A percentile compares a stretch with the other conserved stretches of the same genome.
phyloP scores from a whole-genome alignment of 2,113 vertebrate genomes.

The Phaethornis superciliosus region DNA sequence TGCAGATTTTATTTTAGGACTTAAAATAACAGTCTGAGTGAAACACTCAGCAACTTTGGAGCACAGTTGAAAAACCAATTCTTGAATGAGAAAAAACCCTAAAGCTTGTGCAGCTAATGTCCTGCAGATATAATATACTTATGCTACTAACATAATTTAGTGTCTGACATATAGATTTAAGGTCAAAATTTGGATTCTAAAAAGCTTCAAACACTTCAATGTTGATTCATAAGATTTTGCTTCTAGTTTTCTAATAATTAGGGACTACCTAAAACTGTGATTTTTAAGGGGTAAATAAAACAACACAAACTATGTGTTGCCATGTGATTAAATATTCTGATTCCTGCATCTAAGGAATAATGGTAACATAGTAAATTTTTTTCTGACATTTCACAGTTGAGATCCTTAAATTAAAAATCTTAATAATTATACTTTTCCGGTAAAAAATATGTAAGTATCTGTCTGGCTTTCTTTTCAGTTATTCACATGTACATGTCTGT shows the following conservation, averaged over 20 bases:
- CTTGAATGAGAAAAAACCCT: neutral
- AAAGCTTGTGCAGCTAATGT: neutral
- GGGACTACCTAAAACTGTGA: fast-evolving
- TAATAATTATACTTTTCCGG: neutral
- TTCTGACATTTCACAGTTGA: neutral
- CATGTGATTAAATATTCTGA: neutral
- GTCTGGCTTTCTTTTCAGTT: neutral
- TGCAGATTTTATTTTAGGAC: neutral
- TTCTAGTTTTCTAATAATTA: neutral
- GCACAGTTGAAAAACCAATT: neutral
- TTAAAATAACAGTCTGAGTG: neutral
- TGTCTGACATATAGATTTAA: neutral
- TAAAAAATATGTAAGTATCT: neutral
- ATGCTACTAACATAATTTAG: neutral
- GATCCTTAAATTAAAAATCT: neutral
- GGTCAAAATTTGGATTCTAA: neutral
- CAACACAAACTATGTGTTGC: neutral
- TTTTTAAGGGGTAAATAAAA: neutral
- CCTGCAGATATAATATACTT: neutral
- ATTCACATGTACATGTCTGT: neutral
- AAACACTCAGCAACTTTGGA: neutral
- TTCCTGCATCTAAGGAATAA: neutral
- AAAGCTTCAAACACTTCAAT: neutral
- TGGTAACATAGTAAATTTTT: neutral
- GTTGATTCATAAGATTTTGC: neutral